These are phyloP conservation scores for Myoxocephalus aenaeus DNA, from an alignment of 2,797 vertebrate genomes.

Conservation along the genomic window DNA sequence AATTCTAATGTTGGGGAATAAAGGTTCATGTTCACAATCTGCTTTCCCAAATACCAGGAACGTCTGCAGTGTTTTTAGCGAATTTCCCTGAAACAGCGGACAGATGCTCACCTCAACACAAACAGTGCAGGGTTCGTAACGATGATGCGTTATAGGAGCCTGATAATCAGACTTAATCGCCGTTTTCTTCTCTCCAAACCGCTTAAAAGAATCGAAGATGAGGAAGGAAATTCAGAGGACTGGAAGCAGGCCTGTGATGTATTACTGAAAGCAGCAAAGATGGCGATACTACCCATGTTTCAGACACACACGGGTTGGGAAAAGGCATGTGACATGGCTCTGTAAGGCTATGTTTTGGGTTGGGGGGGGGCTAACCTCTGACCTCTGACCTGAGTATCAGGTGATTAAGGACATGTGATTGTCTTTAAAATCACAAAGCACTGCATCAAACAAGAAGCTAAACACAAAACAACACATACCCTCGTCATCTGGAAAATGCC, in stretches of 20 bases:
- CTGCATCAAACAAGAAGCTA: not conserved
- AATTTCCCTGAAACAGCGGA: not conserved
- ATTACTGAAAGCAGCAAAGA: not conserved
- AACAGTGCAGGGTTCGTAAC: not conserved
- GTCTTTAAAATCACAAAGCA: not conserved
- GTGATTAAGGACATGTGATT: slow-evolving; percentile 25
- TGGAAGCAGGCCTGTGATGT: not conserved
- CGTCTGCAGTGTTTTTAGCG: not conserved
- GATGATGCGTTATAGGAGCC: not conserved
- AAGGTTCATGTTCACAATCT: not conserved
- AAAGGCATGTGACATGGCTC: slow-evolving; percentile 26
- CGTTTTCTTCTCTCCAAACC: not conserved
- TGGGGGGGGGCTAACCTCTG: slow-evolving; percentile 4
- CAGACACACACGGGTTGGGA: not conserved
- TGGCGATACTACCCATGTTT: not conserved
- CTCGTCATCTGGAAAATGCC: slow-evolving; percentile 88
- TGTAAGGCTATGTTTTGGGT: slow-evolving; percentile 1
- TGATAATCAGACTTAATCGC: not conserved
- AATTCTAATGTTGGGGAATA: not conserved
- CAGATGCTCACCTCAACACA: not conserved
- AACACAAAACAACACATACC: slow-evolving; percentile 79
- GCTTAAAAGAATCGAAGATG: not conserved
- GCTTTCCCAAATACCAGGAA: not conserved
- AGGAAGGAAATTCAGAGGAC: not conserved
- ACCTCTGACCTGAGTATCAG: slow-evolving; percentile 12